A percentile compares a stretch with the other conserved stretches of the same genome.
Evolutionary conservation across 2,113 vertebrate species (phyloP).

Genomic region (Chinchilla lanigera): DNA sequence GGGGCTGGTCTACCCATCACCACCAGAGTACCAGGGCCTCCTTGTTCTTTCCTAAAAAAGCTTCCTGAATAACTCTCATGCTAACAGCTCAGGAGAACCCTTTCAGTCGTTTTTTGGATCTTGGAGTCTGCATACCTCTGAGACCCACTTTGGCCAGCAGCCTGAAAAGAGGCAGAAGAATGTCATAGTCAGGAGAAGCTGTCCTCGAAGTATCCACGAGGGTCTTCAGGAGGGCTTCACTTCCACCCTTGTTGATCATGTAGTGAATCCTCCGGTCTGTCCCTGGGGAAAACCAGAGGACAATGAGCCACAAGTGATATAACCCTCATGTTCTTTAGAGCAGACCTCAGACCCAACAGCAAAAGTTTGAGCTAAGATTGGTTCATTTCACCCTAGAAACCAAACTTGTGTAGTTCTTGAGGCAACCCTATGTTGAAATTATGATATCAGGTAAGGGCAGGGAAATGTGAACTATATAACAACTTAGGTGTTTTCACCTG

Average conservation of each 20-base stretch:
- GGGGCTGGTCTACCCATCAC: not conserved
- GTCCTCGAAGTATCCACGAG: slow-evolving; percentile 83
- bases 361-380: not conserved
- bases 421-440: not conserved
- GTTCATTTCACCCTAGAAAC: not conserved
- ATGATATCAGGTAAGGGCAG: not conserved
- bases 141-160: slow-evolving; percentile 94
- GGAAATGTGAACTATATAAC: not conserved
- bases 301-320: not conserved
- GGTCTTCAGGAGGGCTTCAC: slow-evolving; percentile 92
- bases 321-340: not conserved
- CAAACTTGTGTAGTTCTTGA: not conserved
- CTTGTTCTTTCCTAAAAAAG: not conserved
- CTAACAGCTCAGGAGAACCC: not conserved
- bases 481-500: not conserved
- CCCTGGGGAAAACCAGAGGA: slow-evolving; percentile 83
- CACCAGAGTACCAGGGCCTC: not conserved
- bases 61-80: not conserved
- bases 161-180: slow-evolving; percentile 90
- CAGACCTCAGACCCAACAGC: not conserved
- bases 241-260: slow-evolving; percentile 95
- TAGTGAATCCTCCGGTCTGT: slow-evolving; percentile 92
- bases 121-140: slow-evolving; percentile 87
- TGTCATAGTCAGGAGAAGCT: slow-evolving; percentile 81
- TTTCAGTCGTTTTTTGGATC: not conserved